Conservation (phyloP, 2,113 vertebrate species). For the Entomyzon cyanotis region DNA sequence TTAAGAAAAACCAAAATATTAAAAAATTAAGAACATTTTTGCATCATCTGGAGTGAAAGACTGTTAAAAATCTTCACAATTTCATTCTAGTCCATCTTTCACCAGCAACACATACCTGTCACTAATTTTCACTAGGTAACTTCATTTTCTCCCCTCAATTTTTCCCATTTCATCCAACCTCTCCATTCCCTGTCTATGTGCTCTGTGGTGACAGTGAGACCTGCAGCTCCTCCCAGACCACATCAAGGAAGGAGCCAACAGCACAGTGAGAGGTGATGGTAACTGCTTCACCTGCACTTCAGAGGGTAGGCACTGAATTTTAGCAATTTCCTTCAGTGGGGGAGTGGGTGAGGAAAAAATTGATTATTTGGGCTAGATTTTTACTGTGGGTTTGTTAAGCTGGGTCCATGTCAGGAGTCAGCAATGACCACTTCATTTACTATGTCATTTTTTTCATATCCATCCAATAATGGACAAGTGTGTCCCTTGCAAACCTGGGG, state of each 20-base stretch:
- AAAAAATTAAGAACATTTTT: background rate
- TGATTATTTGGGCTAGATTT: background rate
- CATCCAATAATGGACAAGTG: rapidly evolving
- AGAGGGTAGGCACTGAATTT: background rate
- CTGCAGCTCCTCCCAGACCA: background rate
- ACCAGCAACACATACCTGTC: background rate
- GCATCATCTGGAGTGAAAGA: background rate
- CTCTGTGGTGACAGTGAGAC: background rate
- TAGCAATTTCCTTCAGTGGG: background rate
- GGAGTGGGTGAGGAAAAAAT: rapidly evolving
- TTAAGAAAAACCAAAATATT: rapidly evolving
- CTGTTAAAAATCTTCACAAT: background rate
- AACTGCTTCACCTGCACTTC: background rate
- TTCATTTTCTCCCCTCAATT: background rate
- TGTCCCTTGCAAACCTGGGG: background rate
- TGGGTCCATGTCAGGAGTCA: background rate
- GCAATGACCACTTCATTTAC: background rate
- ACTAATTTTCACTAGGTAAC: background rate
- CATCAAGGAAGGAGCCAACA: background rate
- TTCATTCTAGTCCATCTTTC: background rate
- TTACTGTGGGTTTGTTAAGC: background rate
- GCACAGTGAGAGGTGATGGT: background rate
- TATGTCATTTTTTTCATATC: background rate
- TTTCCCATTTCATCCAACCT: background rate
- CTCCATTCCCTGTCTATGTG: rapidly evolving